Conservation (phyloP, 2,888 invertebrate genomes). For the Theristus sp. region DNA sequence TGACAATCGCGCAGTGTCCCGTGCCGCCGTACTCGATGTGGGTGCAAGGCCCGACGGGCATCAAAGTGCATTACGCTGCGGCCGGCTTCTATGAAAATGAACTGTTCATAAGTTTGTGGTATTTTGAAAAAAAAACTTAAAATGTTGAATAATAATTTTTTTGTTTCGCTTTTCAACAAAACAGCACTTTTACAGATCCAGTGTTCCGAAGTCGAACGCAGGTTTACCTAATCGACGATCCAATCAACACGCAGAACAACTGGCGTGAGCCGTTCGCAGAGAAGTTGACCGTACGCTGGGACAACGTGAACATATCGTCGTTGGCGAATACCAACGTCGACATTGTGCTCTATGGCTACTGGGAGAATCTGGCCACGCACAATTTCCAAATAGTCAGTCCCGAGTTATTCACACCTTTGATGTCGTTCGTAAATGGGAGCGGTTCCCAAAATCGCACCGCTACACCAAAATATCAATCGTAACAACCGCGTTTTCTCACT, state of each 20-base stretch:
- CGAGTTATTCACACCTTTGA: no score
- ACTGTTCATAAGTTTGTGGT: no score
- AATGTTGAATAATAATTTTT: no score
- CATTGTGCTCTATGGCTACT: constrained; percentile 14
- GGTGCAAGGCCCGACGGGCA: constrained; percentile 7
- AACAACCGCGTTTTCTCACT: no score
- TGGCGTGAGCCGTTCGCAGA: constrained; percentile 4
- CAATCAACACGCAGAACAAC: not conserved
- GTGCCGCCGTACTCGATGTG: constrained; percentile 8
- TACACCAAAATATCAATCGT: no score
- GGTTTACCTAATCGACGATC: constrained; percentile 5
- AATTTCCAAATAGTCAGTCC: constrained; percentile 4
- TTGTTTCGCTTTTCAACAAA: no score
- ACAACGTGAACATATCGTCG: constrained; percentile 1
- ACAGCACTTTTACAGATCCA: not conserved
- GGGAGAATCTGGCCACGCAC: constrained; percentile 10
- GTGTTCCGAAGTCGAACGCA: not conserved
- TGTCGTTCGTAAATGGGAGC: no score
- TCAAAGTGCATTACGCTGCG: constrained; percentile 15
- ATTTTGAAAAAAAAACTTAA: no score
- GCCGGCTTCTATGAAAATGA: no score
- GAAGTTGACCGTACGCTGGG: constrained; percentile 12
- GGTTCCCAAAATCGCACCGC: no score
- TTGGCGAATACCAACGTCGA: constrained; percentile 13
- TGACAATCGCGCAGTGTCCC: constrained; percentile 9